Evolutionary conservation across 1,140 invertebrate species (phyloP).

Genomic region (Zeugodacus cucurbitae): DNA sequence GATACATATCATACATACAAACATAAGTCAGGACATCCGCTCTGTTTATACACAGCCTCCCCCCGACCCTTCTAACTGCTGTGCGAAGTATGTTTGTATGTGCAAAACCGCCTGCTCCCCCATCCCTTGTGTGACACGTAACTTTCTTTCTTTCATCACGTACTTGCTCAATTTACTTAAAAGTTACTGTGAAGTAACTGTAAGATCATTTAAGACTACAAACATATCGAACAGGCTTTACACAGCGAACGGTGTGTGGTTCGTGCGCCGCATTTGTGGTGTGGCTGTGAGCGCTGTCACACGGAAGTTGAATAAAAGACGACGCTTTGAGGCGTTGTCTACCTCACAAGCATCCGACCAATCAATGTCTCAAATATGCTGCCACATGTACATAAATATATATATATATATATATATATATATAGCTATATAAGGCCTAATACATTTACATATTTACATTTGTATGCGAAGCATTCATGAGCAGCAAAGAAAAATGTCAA

Average conservation of each 20-base stretch:
- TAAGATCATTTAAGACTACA: neutral
- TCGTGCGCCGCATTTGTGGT: neutral
- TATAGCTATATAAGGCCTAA: neutral
- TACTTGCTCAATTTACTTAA: neutral
- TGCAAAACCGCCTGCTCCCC: no score
- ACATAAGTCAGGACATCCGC: neutral
- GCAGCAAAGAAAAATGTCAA: neutral
- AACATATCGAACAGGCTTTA: neutral
- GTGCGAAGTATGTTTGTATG: no score
- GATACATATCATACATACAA: neutral
- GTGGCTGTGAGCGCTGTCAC: neutral
- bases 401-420: neutral
- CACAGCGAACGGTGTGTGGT: no score
- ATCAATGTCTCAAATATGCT: neutral
- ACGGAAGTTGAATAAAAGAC: neutral
- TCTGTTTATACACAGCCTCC: no score
- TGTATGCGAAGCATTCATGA: neutral
- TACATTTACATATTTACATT: neutral
- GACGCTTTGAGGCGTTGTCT: neutral
- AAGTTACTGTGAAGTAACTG: neutral
- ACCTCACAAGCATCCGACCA: neutral
- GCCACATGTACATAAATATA: neutral
- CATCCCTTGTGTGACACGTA: no score
- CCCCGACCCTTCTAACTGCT: no score
- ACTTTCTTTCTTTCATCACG: neutral